Conservation (phyloP, 1,140 invertebrate species). For the Drosophila kohkoa region DNA sequence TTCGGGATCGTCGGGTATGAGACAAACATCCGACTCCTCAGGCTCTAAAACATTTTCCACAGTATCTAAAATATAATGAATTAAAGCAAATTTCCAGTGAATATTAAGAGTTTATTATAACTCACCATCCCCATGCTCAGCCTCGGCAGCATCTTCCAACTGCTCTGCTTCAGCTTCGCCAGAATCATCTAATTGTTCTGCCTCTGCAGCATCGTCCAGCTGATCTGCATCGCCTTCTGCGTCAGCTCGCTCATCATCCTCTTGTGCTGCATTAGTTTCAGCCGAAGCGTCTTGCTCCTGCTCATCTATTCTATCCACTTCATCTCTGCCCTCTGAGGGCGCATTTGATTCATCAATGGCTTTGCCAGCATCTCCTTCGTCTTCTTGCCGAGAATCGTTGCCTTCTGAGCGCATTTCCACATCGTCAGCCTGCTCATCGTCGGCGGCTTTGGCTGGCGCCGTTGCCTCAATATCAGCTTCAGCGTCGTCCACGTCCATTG, state of each 20-base stretch:
- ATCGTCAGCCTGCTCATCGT: constrained; percentile 47
- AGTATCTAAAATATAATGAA: constrained; percentile 46
- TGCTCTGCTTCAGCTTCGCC: constrained; percentile 16
- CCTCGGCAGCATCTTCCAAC: constrained; percentile 52
- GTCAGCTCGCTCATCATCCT: constrained; percentile 29
- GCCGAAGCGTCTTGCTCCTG: constrained; percentile 12
- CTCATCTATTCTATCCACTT: constrained; percentile 63
- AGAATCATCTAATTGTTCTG: constrained; percentile 37
- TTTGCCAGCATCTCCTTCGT: constrained; percentile 40
- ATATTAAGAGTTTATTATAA: background rate
- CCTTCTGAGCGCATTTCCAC: constrained; percentile 70
- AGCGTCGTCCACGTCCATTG: constrained; percentile 78
- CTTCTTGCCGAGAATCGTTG: constrained; percentile 51
- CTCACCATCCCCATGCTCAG: constrained; percentile 74
- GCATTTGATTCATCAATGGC: background rate
- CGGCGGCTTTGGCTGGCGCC: constrained; percentile 3
- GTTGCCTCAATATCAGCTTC: constrained; percentile 42
- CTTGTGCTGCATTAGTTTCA: constrained; percentile 31
- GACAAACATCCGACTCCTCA: constrained; percentile 81
- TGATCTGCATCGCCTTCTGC: constrained; percentile 51
- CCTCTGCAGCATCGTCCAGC: constrained; percentile 17
- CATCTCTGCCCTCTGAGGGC: constrained; percentile 55
- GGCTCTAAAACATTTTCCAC: constrained; percentile 81
- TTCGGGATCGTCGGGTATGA: constrained; percentile 85
- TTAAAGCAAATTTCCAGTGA: background rate